These are phyloP conservation scores for Carassius auratus DNA, from an alignment of 2,113 vertebrate genomes.

Conservation along the genomic window DNA sequence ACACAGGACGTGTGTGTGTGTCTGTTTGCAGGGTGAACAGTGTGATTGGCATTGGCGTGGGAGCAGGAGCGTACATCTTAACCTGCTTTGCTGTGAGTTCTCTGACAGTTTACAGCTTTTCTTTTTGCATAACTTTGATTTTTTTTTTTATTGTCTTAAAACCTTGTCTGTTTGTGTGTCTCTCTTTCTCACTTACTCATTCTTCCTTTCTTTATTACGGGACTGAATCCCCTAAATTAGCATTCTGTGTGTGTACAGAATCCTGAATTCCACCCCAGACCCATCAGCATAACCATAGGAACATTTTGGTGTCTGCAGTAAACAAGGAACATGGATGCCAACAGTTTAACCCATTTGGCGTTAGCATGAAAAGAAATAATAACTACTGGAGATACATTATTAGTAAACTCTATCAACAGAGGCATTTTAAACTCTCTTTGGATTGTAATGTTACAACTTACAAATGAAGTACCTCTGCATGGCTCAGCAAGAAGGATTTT, in stretches of 20 bases:
- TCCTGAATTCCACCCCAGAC: not conserved
- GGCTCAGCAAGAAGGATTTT: not conserved
- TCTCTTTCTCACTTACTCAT: not conserved
- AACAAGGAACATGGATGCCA: conserved; percentile 11
- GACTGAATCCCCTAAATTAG: conserved; percentile 5
- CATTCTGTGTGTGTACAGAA: not conserved
- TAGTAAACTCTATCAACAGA: no score
- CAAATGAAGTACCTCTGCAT: not conserved
- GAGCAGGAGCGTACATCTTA: conserved; percentile 77
- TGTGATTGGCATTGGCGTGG: conserved; percentile 76
- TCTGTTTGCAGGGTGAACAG: conserved; percentile 70
- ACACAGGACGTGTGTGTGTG: not conserved
- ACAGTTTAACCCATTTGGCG: not conserved
- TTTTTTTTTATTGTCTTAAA: not conserved
- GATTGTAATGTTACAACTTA: not conserved
- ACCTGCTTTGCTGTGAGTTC: conserved; percentile 75
- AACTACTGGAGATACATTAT: no score
- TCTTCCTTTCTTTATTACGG: conserved; percentile 27
- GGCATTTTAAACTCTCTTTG: no score
- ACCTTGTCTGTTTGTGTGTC: not conserved
- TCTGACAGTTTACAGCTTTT: not conserved
- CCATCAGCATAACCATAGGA: not conserved
- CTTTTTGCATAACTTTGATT: not conserved
- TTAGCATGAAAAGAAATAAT: not conserved
- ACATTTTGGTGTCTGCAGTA: conserved; percentile 8